Evolutionary conservation across 1,140 invertebrate genomes (phyloP), one percentile per base, ranked within the genome.

Genomic region (Elysia chlorotica): DNA sequence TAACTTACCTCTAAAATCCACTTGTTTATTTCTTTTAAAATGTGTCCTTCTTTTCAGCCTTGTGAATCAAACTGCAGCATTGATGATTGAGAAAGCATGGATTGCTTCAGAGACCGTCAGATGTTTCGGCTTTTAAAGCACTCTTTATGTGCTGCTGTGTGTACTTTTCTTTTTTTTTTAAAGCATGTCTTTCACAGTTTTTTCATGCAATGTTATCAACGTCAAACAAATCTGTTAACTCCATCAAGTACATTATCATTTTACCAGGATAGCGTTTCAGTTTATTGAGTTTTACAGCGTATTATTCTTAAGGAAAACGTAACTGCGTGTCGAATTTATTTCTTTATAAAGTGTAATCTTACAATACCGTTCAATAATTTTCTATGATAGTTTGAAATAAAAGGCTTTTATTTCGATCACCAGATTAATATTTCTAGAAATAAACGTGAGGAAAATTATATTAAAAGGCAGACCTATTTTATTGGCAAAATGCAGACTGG

Each of bases 61-160:
- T 57, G 80, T 79, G 2, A 66, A 77, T 33, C 82, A 79, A 48
- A 76, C 78, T 41, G 85, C 85, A 36, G 85, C 79, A 25, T 77
- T 76, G 23, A 79, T 81, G 3, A 87, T 88, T 56, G 85, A 87
- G 74, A 79, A 78, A 65, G 76, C 83, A 21, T 88, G 87, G 87
- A 80, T 85, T 35, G 71, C 79, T 86, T 81, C 63, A 74, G 85
- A 65, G 83, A 88, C 75, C 78, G 78, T 69, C 82, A 86, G 62
- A 87, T 87, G 81, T 88, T 87, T 68, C 78, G 79, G 66, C 75
- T 88, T 0, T 74, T 88, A 3, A 88, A 88, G 70, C 85, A 88
- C 79, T 83, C 87, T 23, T 75, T 87, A 25, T 87, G 87, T 85
- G 87, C 87, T 35, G 87, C 87, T 38, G 86, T 88, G 81, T 57